Evolutionary conservation across 1,140 invertebrate genomes (phyloP), one percentile per base, ranked within the genome.

Genomic region (Drosophila bocki): DNA sequence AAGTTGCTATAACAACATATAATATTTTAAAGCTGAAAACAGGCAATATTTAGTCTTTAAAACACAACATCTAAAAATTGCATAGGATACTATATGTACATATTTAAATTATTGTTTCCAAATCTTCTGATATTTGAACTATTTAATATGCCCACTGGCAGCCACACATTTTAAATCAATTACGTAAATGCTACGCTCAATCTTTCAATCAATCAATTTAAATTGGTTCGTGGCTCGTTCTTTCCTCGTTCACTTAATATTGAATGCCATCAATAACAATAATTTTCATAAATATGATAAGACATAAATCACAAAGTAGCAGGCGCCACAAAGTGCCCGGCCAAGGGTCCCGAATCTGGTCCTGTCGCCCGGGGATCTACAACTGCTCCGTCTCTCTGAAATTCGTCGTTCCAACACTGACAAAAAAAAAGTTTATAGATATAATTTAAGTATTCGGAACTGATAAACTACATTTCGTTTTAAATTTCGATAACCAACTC

Each of bases 231-330:
- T 72, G 45, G 29, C 47, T 64, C 22, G 35, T 65, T 76, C 57
- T 51, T 37, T 67, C 47, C 13, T 50, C 48, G 44, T 48, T 56
- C 63, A 44, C 77, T 83, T 80, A 59, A 90, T 88, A 88, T 84
- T 85, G 85, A 88, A 88, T 90, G 80, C 85, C 80, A 88, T 88
- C 84, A 88, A 88, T 90, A 88, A 90, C 81, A 88, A 88, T 88
- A 88, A 88, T 88, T 80, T 84, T 90, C 80, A 90, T 88, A 88
- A 88, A 90, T 88, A 90, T 84, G 84, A 88, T 88, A 88, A 88
- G 78, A 84, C 85, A 90, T 88, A 88, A 88, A 88, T 88, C 85
- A 88, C 85, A 78, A 83, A 83, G 84, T 78, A 83, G 83, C 83
- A 83, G 83, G 82, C 82, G 68, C 75, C 82, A 51, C 82, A 86